Percentiles rank a stretch among this genome's conserved stretches.
phyloP scores from a whole-genome alignment of 23 tunicate species.

The Halocynthia roretzi region DNA sequence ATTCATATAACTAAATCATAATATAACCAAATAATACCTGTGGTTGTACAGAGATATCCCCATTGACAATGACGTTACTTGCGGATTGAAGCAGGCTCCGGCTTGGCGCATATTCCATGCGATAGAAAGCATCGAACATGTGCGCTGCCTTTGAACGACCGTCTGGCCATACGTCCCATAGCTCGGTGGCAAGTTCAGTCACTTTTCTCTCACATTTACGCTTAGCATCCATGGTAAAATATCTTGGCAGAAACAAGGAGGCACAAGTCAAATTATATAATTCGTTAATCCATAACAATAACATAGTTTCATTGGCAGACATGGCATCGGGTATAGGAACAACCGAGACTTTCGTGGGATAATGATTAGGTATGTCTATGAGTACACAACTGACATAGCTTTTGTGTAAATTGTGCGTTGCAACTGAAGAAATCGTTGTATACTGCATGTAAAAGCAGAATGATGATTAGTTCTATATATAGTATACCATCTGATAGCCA shows the following conservation, averaged over 20 bases:
- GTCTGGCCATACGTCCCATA: conserved; percentile 49
- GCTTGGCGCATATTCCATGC: conserved; percentile 87
- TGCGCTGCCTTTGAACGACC: conserved; percentile 94
- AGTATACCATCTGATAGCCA: too few species aligned
- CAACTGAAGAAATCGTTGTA: too few species aligned
- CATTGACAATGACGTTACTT: conserved; percentile 51
- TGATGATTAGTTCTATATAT: too few species aligned
- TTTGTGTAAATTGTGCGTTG: too few species aligned
- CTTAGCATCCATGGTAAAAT: conserved; percentile 60
- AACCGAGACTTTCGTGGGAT: too few species aligned
- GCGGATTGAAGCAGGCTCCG: conserved; percentile 51
- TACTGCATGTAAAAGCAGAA: too few species aligned
- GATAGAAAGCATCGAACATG: conserved; percentile 90
- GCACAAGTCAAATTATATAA: neutral
- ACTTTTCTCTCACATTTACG: conserved; percentile 68
- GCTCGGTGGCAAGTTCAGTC: conserved; percentile 18
- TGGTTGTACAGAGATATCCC: conserved; percentile 47
- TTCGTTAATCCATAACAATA: too few species aligned
- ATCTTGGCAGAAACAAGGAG: conserved; percentile 25
- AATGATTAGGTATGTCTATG: too few species aligned
- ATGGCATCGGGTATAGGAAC: too few species aligned
- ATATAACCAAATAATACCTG: conserved; percentile 58
- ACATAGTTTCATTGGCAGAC: too few species aligned
- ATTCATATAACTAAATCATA: too few species aligned
- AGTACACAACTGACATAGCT: too few species aligned